Conservation (phyloP, 2,888 invertebrate genomes). For the Timandra comae region DNA sequence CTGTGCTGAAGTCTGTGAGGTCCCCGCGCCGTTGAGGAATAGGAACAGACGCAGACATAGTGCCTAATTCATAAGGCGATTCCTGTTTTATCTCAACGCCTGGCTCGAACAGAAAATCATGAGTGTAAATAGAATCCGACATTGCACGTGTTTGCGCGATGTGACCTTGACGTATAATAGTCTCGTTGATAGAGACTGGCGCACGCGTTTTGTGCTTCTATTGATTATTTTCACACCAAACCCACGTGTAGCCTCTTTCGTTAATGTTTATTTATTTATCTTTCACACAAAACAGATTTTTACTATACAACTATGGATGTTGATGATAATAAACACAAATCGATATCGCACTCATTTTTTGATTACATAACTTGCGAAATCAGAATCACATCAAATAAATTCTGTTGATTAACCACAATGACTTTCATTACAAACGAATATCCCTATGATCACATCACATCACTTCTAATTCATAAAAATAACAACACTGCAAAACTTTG, state of each 20-base stretch:
- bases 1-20: constrained; percentile 71
- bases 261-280: constrained; percentile 29
- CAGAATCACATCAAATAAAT: constrained; percentile 42
- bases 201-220: constrained; percentile 68
- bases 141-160: constrained; percentile 74
- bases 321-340: constrained; percentile 1
- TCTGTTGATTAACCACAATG: constrained; percentile 61
- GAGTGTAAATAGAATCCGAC: constrained; percentile 79
- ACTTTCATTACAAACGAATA: constrained; percentile 56
- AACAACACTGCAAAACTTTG: constrained; percentile 5
- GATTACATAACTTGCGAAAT: constrained; percentile 64
- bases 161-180: constrained; percentile 72
- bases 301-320: background rate
- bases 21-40: constrained; percentile 76
- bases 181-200: constrained; percentile 70
- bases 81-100: constrained; percentile 80
- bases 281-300: constrained; percentile 17
- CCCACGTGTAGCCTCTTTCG: constrained; percentile 59
- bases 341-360: constrained; percentile 38
- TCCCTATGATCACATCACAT: constrained; percentile 1
- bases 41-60: constrained; percentile 79
- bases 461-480: background rate
- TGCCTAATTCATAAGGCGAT: constrained; percentile 62
- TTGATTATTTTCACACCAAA: constrained; percentile 61
- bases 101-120: constrained; percentile 79